Percentiles rank a stretch among this genome's conserved stretches.
phyloP scores from a whole-genome alignment of 2,888 invertebrate genomes.

The Byasa hedistus region DNA sequence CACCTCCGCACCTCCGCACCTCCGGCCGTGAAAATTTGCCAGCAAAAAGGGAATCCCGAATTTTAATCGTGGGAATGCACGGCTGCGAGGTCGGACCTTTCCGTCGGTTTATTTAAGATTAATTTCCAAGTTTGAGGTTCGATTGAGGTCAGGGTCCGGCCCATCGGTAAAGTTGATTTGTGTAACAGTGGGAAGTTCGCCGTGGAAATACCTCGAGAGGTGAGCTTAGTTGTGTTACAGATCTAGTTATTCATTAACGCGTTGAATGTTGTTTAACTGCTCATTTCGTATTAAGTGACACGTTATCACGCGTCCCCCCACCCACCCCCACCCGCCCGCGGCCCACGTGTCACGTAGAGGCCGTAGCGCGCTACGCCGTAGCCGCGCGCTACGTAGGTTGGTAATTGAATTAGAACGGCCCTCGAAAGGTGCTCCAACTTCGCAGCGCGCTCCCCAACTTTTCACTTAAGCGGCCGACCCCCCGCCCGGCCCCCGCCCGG shows the following conservation, averaged over 20 bases:
- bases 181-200: conserved; percentile 13
- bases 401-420: conserved; percentile 55
- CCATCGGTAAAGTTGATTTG: conserved; percentile 39
- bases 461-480: conserved; percentile 38
- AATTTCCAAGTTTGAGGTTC: conserved; percentile 59
- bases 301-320: too few relatives aligned
- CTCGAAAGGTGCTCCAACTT: conserved; percentile 51
- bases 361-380: conserved; percentile 38
- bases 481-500: conserved; percentile 36
- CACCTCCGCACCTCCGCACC: conserved; percentile 27
- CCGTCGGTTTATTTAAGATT: conserved; percentile 69
- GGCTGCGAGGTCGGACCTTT: conserved; percentile 39
- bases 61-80: conserved; percentile 67
- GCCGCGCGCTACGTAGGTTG: conserved; percentile 55
- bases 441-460: conserved; percentile 37
- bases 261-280: too few relatives aligned
- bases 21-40: conserved; percentile 42
- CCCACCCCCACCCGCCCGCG: too few relatives aligned
- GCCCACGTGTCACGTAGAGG: conserved; percentile 33
- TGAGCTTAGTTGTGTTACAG: too few relatives aligned
- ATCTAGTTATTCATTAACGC: too few relatives aligned
- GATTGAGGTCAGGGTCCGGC: conserved; percentile 51
- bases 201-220: not conserved
- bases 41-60: conserved; percentile 65
- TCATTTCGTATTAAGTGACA: too few relatives aligned